Evolutionary conservation across 2,113 vertebrate genomes (phyloP), one percentile per base, ranked within the genome.

Genomic region (Galbula dea): DNA sequence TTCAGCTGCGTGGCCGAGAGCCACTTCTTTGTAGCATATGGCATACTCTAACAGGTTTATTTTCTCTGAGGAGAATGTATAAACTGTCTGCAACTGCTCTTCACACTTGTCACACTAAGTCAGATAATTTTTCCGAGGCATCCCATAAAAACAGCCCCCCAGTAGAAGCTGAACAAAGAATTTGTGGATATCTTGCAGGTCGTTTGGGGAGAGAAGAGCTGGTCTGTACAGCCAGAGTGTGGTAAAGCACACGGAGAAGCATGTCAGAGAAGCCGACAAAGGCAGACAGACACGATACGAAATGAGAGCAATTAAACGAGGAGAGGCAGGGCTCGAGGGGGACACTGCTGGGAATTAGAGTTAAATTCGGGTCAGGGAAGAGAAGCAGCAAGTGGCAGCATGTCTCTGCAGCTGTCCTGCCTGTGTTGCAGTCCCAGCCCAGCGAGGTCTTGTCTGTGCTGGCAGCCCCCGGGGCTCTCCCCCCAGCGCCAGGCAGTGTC

Each of bases 31-130:
- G 92, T 11, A 94, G 93, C 93, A 96, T 93, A 95, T 94, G 94
- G 90, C 66, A 0, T 69, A 74, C 83, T 95, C 88, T 96, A 95
- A 87, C 94, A 86, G 92, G 95, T 96, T 96, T 94, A 90, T 96
- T 88, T 90, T 94, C 90, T 90, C 90, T 7, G 69, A 96, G 96
- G 88, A 96, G 86, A 88, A 72, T 78, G 86, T 71, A 95, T 93
- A 96, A 96, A 96, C 95, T 95, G 95, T 93, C 88, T 95, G 88
- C 92, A 95, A 95, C 80, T 90, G 90, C 94, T 95, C 94, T 93
- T 94, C 95, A 92, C 92, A 94, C 95, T 96, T 96, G 90, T 94
- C 94, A 94, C 72, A 91, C 83, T 52, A 93, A 92, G 88, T 93
- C 93, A 94, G 68, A 59, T 57, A 77, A 81, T 86, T 92, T 94